Evolutionary conservation across 1,140 invertebrate genomes (phyloP).

Genomic region (Dendrolimus kikuchii): DNA sequence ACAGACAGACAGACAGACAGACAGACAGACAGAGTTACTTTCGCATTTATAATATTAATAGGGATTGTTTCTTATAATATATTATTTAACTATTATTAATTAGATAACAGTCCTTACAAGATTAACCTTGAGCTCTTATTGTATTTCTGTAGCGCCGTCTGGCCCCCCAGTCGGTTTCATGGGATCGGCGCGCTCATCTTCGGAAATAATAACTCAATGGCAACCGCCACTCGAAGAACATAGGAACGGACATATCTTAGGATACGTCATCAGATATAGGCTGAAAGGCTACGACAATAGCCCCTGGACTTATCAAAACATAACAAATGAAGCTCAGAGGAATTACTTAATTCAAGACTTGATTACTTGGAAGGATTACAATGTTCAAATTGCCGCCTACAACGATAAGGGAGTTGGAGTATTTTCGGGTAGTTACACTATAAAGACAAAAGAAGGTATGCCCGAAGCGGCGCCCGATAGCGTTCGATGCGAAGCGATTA

Average conservation of each 20-base stretch:
- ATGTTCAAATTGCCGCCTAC: constrained; percentile 97
- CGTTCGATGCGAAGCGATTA: constrained; percentile 84
- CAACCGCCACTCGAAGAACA: constrained; percentile 94
- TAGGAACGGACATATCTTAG: constrained; percentile 94
- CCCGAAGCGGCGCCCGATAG: constrained; percentile 93
- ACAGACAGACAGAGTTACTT: no score
- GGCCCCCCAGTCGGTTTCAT: constrained; percentile 92
- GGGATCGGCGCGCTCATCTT: constrained; percentile 91
- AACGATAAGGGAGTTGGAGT: constrained; percentile 97
- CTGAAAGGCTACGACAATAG: constrained; percentile 92
- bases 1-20: no score
- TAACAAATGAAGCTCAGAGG: constrained; percentile 93
- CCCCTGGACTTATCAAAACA: constrained; percentile 91
- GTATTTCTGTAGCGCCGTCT: constrained; percentile 80
- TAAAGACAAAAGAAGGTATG: constrained; percentile 96
- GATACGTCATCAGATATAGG: constrained; percentile 93
- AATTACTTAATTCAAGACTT: constrained; percentile 94
- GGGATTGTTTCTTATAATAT: no score
- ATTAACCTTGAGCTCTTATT: background rate
- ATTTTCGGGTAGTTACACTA: constrained; percentile 92
- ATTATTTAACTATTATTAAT: no score
- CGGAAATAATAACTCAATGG: constrained; percentile 98
- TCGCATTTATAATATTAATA: no score
- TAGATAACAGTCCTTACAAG: no score
- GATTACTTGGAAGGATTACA: constrained; percentile 98